Base-by-base conservation (phyloP, 2,797 vertebrate genomes). In the Sparidentex hasta region DNA sequence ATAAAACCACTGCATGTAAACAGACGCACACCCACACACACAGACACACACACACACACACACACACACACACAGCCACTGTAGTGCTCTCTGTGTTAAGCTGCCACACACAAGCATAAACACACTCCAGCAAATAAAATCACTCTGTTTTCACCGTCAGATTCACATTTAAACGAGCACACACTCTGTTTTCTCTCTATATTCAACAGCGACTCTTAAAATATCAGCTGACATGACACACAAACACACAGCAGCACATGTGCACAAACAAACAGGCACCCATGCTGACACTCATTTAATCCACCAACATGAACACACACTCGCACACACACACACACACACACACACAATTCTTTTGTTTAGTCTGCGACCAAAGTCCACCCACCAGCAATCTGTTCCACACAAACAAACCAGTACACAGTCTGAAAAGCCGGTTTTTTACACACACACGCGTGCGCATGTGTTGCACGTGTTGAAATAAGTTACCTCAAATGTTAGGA, bases 301-400 rank as follows among this genome's bases (percentile, higher is more conserved):
- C 57, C 47, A 57, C 65, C 25, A 67, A 64, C 62, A 2, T 18
- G 59, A 43, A 48, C 50, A 68, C 47, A 47, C 46, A 47, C 9
- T 71, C 0, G 4, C n/a, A 69, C 57, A 58, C 46, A 51, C 38
- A 25, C n/a, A 38, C 27, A 51, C 0, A 48, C 50, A 71, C 47
- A 46, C 44, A 46, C 9, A 73, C 72, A 66, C 71, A 18, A 38
- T 50, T 74, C 43, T 82, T 85, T 88, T 87, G 83, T 91, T 88
- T 87, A 82, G 88, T 88, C 85, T 89, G 78, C 46, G 62, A 76
- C 67, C 68, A 0, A 86, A 84, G 77, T 90, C 87, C 88, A 77
- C 85, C 89, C 86, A 91, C 88, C 41, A 58, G 72, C 84, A 85
- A 84, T 89, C 87, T 92, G 88, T 59, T 89, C 85, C 63, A 66